phyloP scores from a whole-genome alignment of 2,797 vertebrate species.

The Labroides dimidiatus region DNA sequence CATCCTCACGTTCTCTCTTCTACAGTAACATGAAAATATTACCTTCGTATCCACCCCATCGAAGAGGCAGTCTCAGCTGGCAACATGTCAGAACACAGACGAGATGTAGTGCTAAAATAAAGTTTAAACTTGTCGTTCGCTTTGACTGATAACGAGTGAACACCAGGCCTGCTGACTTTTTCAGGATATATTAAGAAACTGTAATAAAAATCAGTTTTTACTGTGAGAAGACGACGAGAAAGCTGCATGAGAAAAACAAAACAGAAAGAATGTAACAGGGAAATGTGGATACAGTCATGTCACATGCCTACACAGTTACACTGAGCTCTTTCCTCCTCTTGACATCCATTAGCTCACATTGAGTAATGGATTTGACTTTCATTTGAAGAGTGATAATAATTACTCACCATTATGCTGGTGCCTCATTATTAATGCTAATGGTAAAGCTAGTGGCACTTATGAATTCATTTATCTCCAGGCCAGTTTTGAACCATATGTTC shows the following conservation, averaged over 20 bases:
- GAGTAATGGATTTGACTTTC: slow-evolving; percentile 64
- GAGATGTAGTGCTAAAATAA: background rate
- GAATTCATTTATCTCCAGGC: slow-evolving; percentile 60
- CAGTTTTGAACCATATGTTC: slow-evolving; percentile 60
- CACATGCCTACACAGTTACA: background rate
- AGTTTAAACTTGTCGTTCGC: background rate
- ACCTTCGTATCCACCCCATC: too few relatives aligned
- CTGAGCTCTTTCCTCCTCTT: background rate
- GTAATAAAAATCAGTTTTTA: background rate
- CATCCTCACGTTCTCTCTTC: too few relatives aligned
- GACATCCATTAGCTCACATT: slow-evolving; percentile 46
- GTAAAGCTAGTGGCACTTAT: slow-evolving; percentile 43
- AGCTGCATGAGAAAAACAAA: background rate
- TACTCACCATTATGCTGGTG: slow-evolving; percentile 24
- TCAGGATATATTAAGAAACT: background rate
- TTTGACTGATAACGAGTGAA: background rate
- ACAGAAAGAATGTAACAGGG: background rate
- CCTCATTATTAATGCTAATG: slow-evolving; percentile 18
- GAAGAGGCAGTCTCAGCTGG: too few relatives aligned
- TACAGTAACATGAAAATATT: too few relatives aligned
- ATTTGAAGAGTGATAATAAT: slow-evolving; percentile 55
- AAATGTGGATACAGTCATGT: background rate
- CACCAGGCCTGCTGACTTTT: background rate
- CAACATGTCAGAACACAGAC: background rate
- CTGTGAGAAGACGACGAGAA: background rate